Conservation (phyloP, 2,797 vertebrate species). For the Sarcoramphus papa region DNA sequence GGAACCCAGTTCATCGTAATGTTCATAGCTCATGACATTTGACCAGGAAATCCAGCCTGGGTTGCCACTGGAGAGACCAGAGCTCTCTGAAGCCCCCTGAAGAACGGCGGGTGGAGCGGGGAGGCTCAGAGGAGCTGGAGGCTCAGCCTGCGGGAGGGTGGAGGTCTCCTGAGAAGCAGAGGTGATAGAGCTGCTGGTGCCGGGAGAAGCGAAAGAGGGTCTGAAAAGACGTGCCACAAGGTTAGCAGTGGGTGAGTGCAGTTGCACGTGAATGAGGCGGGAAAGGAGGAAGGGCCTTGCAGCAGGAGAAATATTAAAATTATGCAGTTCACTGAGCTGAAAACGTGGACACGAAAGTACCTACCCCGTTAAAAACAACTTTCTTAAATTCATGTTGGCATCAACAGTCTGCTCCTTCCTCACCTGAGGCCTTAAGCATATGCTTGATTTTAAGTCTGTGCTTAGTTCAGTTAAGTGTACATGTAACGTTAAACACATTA, state of each 20-base stretch:
- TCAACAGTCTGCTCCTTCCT: background rate
- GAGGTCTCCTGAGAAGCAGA: background rate
- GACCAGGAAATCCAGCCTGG: background rate
- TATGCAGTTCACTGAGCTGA: background rate
- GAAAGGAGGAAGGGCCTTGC: background rate
- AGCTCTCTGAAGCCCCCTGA: background rate
- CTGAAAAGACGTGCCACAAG: background rate
- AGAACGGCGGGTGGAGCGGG: rapidly evolving
- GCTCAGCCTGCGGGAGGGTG: background rate
- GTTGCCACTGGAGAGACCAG: background rate
- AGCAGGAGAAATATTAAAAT: background rate
- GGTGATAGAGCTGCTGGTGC: background rate
- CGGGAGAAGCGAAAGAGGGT: background rate
- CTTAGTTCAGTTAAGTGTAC: background rate
- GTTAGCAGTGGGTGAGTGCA: background rate
- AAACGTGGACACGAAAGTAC: background rate
- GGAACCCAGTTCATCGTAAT: background rate
- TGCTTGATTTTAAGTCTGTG: background rate
- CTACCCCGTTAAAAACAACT: background rate
- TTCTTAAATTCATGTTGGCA: background rate
- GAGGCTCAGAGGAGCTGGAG: background rate
- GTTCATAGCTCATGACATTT: background rate
- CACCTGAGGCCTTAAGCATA: background rate
- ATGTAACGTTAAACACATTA: background rate
- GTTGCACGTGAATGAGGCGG: background rate